These are phyloP conservation scores for Cacatua alba DNA, from an alignment of 2,113 vertebrate genomes.

Conservation along the genomic window DNA sequence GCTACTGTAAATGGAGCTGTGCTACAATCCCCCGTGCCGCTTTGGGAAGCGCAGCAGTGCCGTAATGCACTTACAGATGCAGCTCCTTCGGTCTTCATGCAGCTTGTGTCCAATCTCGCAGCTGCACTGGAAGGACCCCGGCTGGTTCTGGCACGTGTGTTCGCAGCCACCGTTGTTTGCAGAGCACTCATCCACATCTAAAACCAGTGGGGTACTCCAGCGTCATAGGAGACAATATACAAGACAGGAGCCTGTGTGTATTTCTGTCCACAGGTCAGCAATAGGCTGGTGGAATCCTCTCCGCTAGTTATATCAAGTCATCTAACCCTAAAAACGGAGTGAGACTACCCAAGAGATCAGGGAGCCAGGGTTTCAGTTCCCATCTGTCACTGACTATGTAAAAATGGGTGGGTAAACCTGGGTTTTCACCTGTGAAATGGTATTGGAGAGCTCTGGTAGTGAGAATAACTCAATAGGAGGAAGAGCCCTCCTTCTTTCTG, in stretches of 20 bases:
- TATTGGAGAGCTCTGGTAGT: background rate
- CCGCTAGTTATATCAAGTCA: background rate
- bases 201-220: background rate
- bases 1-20: background rate
- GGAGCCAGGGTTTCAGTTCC: background rate
- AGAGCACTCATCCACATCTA: conserved; percentile 91
- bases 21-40: background rate
- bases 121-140: conserved; percentile 87
- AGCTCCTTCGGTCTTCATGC: conserved; percentile 82
- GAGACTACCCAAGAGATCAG: background rate
- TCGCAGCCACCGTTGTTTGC: conserved; percentile 80
- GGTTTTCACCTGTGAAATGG: background rate
- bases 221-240: background rate
- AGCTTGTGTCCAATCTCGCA: conserved; percentile 84
- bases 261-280: background rate
- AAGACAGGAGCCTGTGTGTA: fast-evolving
- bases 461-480: background rate
- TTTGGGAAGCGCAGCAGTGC: background rate
- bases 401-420: background rate
- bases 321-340: fast-evolving
- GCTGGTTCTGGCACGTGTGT: conserved; percentile 87
- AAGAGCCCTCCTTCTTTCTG: background rate
- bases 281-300: background rate
- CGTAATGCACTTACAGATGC: conserved; percentile 79
- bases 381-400: background rate